Evolutionary conservation across 2,113 vertebrate genomes (phyloP).

Genomic region (Vidua macroura): DNA sequence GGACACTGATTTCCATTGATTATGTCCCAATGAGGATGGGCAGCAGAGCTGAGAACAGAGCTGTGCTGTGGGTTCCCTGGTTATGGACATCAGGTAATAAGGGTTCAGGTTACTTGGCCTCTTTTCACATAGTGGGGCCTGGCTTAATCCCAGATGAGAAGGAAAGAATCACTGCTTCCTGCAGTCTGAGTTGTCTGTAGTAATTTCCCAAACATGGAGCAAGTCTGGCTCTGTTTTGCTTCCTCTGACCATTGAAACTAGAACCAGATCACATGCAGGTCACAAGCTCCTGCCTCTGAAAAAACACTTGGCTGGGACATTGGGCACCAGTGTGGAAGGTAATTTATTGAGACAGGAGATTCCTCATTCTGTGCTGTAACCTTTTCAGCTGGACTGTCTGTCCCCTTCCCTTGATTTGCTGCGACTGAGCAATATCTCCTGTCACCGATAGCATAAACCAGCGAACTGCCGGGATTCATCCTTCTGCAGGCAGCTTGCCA

Average conservation of each 20-base stretch:
- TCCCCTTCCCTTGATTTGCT: neutral
- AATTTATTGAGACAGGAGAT: neutral
- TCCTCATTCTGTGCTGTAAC: neutral
- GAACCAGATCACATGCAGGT: neutral
- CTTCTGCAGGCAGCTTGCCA: neutral
- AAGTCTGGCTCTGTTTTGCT: neutral
- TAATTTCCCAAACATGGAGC: neutral
- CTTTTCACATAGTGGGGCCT: neutral
- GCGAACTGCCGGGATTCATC: neutral
- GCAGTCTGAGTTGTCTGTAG: neutral
- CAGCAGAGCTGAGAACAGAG: neutral
- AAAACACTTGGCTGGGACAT: neutral
- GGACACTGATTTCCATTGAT: neutral
- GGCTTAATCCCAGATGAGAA: neutral
- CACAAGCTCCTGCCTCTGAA: neutral
- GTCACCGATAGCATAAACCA: neutral
- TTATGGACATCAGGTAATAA: rapidly evolving
- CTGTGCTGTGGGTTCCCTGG: neutral
- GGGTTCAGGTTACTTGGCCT: neutral
- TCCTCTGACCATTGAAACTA: neutral
- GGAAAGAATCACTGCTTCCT: neutral
- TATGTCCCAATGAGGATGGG: neutral
- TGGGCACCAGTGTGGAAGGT: neutral
- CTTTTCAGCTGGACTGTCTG: neutral
- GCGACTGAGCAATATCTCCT: neutral